Evolutionary conservation across 2,113 vertebrate genomes (phyloP).

Genomic region (Grantiella picta): DNA sequence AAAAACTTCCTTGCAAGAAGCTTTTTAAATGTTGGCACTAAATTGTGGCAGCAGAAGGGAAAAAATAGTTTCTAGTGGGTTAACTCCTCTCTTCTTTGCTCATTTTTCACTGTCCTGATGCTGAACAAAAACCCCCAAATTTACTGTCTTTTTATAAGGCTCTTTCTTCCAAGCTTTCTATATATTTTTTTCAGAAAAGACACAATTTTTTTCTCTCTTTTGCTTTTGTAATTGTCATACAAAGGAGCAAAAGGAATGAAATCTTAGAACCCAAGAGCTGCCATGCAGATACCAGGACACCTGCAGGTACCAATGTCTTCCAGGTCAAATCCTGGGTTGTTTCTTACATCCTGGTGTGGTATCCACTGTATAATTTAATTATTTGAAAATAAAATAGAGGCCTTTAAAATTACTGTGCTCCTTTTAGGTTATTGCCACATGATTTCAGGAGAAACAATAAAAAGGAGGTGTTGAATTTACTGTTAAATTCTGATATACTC

Average conservation of each 20-base stretch:
- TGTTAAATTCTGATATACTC: neutral
- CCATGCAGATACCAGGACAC: neutral
- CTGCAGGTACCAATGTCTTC: rapidly evolving
- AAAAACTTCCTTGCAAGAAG: neutral
- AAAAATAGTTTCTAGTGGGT: neutral
- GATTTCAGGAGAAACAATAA: neutral
- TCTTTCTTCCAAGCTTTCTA: neutral
- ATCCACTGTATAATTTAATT: neutral
- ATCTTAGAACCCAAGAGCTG: neutral
- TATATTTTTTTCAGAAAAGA: neutral
- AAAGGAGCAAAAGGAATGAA: neutral
- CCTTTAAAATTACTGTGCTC: neutral
- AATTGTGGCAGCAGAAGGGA: neutral
- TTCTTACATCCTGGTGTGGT: neutral
- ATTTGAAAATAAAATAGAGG: neutral
- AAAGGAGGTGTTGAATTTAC: neutral
- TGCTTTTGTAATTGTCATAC: neutral
- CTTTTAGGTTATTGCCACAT: neutral
- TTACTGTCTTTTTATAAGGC: neutral
- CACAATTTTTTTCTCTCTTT: neutral
- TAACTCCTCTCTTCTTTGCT: neutral
- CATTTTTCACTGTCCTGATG: neutral
- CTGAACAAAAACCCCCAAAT: neutral
- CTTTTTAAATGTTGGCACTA: neutral
- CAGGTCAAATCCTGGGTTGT: neutral